Percentiles rank a stretch among this genome's conserved stretches.
phyloP scores from a whole-genome alignment of 2,113 vertebrate genomes.

The Cynopterus brachyotis region DNA sequence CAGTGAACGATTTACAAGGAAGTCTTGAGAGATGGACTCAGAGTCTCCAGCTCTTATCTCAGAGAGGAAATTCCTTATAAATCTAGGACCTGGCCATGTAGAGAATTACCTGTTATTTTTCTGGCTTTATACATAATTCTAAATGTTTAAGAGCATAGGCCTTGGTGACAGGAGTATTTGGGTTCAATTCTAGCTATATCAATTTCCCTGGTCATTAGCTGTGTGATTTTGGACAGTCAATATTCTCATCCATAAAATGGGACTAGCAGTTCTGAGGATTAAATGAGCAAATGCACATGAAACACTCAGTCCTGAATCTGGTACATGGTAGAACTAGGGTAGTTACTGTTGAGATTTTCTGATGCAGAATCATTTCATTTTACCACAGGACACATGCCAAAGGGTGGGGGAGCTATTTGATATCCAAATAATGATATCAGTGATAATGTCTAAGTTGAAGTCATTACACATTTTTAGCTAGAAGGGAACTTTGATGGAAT shows the following conservation, averaged over 20 bases:
- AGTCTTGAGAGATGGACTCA: neutral
- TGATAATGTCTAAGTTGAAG: slow-evolving; percentile 52
- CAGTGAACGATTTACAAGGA: neutral
- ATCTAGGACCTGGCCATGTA: neutral
- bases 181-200: neutral
- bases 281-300: neutral
- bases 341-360: neutral
- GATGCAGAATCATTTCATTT: slow-evolving; percentile 1
- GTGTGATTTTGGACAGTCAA: neutral
- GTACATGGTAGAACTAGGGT: neutral
- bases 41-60: neutral
- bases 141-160: neutral
- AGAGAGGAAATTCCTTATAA: neutral
- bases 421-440: slow-evolving; percentile 62
- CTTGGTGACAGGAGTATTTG: neutral
- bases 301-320: neutral
- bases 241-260: neutral
- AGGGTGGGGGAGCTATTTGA: neutral
- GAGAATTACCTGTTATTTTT: neutral
- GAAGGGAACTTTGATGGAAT: neutral
- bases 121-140: neutral
- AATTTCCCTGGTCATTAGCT: neutral
- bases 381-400: slow-evolving; percentile 20
- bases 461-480: slow-evolving; percentile 22
- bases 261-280: neutral